Conservation (phyloP, 2,888 invertebrate genomes). For the Dynastes tityus region DNA sequence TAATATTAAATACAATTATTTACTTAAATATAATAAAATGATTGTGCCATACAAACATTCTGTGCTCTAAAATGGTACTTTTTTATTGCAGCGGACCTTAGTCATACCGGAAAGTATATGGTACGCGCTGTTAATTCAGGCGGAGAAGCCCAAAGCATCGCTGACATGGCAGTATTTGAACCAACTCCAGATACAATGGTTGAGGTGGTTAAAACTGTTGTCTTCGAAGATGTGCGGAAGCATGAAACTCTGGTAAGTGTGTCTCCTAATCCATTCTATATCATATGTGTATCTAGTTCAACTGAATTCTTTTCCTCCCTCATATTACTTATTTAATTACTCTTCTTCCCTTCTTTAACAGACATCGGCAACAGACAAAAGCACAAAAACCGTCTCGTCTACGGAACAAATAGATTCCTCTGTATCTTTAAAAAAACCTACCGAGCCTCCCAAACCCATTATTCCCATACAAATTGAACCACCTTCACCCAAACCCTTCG, state of each 20-base stretch:
- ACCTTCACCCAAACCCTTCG: slow-evolving; percentile 48
- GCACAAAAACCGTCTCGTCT: slow-evolving; percentile 55
- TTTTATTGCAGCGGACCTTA: slow-evolving; percentile 72
- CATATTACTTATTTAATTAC: background rate
- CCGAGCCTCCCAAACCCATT: slow-evolving; percentile 57
- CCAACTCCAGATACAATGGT: slow-evolving; percentile 80
- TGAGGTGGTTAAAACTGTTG: slow-evolving; percentile 78
- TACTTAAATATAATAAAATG: too few relatives aligned
- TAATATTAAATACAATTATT: too few relatives aligned
- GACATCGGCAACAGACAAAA: slow-evolving; percentile 59
- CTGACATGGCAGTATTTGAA: slow-evolving; percentile 83
- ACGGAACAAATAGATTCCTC: slow-evolving; percentile 50
- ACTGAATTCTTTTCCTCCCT: background rate
- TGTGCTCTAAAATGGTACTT: slow-evolving; percentile 27
- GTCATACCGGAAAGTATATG: slow-evolving; percentile 85
- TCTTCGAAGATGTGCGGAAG: slow-evolving; percentile 74
- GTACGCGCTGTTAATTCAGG: slow-evolving; percentile 82
- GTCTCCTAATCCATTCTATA: background rate
- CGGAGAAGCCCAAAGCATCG: slow-evolving; percentile 88
- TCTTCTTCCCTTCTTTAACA: slow-evolving; percentile 49
- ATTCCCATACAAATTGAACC: slow-evolving; percentile 51
- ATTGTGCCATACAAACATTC: too few relatives aligned
- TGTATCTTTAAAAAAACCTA: slow-evolving; percentile 44
- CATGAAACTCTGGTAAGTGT: slow-evolving; percentile 70
- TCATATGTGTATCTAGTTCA: background rate